phyloP scores from a whole-genome alignment of 2,113 vertebrate species.

The Hippocampus guttulatus region DNA sequence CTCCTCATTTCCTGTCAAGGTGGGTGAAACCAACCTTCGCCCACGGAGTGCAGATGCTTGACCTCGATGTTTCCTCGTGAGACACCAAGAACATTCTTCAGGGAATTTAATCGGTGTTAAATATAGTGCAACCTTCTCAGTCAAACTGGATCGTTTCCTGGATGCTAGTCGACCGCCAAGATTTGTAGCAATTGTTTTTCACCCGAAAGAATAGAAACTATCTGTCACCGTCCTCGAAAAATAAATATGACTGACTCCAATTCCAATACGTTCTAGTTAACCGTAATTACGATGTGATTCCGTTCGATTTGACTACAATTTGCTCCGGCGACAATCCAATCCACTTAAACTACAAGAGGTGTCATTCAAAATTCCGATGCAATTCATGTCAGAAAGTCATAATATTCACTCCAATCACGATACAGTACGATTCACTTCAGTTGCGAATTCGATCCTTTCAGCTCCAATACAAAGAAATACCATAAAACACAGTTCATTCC shows the following conservation, averaged over 20 bases:
- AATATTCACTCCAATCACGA: neutral
- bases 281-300: too few relatives aligned
- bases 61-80: neutral
- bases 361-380: too few relatives aligned
- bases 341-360: too few relatives aligned
- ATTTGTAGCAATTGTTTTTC: neutral
- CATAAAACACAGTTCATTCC: neutral
- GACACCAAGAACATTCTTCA: neutral
- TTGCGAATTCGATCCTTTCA: neutral
- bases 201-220: neutral
- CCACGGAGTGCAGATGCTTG: neutral
- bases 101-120: neutral
- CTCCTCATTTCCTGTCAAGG: constrained; percentile 70
- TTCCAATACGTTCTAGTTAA: too few relatives aligned
- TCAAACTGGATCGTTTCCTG: neutral
- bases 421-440: neutral
- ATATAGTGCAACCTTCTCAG: neutral
- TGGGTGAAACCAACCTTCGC: constrained; percentile 43
- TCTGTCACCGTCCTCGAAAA: too few relatives aligned
- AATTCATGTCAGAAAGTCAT: too few relatives aligned
- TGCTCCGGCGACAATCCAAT: too few relatives aligned
- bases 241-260: neutral
- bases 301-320: too few relatives aligned
- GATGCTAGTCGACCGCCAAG: neutral
- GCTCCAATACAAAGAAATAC: neutral